Evolutionary conservation across 2,888 invertebrate species (phyloP).

Genomic region (Trissolcus japonicus): DNA sequence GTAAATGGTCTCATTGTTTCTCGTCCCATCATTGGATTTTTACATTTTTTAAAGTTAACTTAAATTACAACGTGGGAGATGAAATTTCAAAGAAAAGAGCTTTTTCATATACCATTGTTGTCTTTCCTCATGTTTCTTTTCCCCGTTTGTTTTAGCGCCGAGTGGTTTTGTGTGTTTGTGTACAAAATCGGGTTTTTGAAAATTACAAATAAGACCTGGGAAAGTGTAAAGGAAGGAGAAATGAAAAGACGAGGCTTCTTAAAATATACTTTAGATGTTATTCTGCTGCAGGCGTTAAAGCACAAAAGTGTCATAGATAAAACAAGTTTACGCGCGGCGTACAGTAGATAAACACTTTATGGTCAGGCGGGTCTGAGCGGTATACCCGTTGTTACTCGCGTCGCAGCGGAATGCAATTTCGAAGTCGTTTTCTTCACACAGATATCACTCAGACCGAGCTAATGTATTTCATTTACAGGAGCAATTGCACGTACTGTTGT

Average conservation of each 20-base stretch:
- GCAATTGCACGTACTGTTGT: conserved; percentile 33
- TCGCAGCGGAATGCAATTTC: conserved; percentile 44
- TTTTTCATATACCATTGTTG: no score
- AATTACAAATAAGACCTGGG: neutral
- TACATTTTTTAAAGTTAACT: no score
- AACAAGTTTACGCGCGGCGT: conserved; percentile 38
- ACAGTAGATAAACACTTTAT: conserved; percentile 54
- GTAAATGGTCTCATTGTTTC: no score
- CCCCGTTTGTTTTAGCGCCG: no score
- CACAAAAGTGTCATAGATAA: conserved; percentile 48
- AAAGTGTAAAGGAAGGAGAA: neutral
- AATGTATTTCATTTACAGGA: conserved; percentile 37
- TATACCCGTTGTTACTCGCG: conserved; percentile 31
- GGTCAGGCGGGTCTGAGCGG: conserved; percentile 41
- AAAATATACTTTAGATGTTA: conserved; percentile 32
- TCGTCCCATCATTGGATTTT: no score
- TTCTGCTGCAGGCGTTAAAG: conserved; percentile 32
- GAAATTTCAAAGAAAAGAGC: no score
- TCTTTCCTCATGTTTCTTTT: no score
- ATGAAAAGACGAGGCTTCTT: conserved; percentile 19
- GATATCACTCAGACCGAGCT: conserved; percentile 30
- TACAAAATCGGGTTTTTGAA: neutral
- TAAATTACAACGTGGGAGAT: no score
- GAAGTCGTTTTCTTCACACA: conserved; percentile 32
- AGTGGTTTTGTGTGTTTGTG: no score